These are phyloP conservation scores for Hippoglossus hippoglossus DNA, from an alignment of 2,797 vertebrate species.

Conservation along the genomic window DNA sequence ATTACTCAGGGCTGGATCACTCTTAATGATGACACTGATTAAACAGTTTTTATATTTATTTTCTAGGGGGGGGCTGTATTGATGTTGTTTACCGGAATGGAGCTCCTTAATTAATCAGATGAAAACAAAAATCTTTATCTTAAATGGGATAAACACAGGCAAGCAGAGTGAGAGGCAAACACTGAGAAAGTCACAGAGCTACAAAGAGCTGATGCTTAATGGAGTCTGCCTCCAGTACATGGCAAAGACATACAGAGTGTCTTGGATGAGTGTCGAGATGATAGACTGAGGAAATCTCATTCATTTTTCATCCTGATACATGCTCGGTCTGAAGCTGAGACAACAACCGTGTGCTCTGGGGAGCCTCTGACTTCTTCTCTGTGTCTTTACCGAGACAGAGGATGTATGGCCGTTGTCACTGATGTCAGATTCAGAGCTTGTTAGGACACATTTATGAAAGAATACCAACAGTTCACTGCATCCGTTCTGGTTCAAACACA, in stretches of 20 bases:
- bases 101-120: conserved; percentile 28
- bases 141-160: conserved; percentile 8
- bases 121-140: conserved; percentile 32
- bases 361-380: conserved; percentile 50
- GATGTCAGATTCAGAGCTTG: conserved; percentile 62
- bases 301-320: conserved; percentile 57
- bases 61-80: conserved; percentile 10
- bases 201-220: conserved; percentile 2
- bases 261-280: conserved; percentile 46
- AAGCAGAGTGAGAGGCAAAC: not conserved
- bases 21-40: conserved; percentile 53
- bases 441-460: conserved; percentile 62
- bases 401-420: conserved; percentile 66
- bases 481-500: conserved; percentile 30
- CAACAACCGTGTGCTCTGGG: conserved; percentile 56
- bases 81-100: conserved; percentile 16
- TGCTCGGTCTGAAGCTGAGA: conserved; percentile 44
- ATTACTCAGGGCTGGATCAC: conserved; percentile 18
- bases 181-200: conserved; percentile 4
- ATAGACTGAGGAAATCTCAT: conserved; percentile 32
- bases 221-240: conserved; percentile 17
- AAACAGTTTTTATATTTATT: conserved; percentile 10
- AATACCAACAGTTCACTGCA: conserved; percentile 39
- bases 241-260: conserved; percentile 48
- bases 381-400: conserved; percentile 47